Conservation (phyloP, 1,140 invertebrate genomes). For the Magallana angulata region DNA sequence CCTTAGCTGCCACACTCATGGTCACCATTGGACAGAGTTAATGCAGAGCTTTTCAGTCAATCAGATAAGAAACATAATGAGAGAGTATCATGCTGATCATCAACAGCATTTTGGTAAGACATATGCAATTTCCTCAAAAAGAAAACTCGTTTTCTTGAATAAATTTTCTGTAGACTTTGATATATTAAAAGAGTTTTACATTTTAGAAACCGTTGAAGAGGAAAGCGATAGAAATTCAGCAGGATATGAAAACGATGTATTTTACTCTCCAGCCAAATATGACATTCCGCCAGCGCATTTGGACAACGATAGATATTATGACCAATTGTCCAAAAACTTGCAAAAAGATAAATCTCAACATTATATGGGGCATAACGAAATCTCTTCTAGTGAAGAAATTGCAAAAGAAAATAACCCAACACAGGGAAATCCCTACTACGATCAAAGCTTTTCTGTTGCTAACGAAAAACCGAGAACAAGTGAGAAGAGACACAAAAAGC, state of each 20-base stretch:
- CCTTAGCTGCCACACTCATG: conserved; percentile 51
- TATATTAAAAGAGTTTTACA: not conserved
- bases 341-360: not conserved
- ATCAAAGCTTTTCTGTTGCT: not conserved
- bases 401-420: not conserved
- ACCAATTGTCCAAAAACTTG: not conserved
- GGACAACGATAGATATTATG: not conserved
- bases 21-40: conserved; percentile 36
- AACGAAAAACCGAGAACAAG: not conserved
- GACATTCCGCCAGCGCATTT: not conserved
- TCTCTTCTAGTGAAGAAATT: not conserved
- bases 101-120: not conserved
- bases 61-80: conserved; percentile 16
- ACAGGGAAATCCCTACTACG: not conserved
- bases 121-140: not conserved
- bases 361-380: not conserved
- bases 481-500: not conserved
- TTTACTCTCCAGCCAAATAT: not conserved
- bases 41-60: conserved; percentile 33
- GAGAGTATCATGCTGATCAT: not conserved
- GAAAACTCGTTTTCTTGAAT: not conserved
- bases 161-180: not conserved
- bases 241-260: not conserved
- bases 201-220: not conserved
- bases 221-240: not conserved